These are phyloP conservation scores for Atherinosoma microstoma DNA, from an alignment of 2,797 vertebrate species.

Conservation along the genomic window DNA sequence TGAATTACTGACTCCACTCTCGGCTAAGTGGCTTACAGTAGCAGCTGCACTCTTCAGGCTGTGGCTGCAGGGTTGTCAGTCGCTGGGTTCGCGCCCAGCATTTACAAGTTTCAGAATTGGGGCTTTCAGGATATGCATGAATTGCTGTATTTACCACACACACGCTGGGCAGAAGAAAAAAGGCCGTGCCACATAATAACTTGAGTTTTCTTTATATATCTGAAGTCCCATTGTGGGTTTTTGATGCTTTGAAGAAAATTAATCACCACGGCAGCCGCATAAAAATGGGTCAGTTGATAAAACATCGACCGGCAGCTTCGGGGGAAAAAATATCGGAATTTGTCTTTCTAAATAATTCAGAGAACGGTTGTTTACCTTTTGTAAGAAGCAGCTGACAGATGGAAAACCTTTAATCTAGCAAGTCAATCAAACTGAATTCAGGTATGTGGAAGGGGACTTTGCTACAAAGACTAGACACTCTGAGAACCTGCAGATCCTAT, in stretches of 20 bases:
- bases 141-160: slow-evolving; percentile 7
- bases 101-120: not conserved
- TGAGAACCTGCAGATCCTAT: slow-evolving; percentile 4
- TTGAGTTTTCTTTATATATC: slow-evolving; percentile 8
- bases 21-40: slow-evolving; percentile 40
- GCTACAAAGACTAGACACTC: slow-evolving; percentile 5
- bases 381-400: slow-evolving; percentile 42
- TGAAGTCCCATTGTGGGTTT: slow-evolving; percentile 24
- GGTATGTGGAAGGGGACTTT: not conserved
- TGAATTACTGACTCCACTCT: slow-evolving; percentile 43
- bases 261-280: slow-evolving; percentile 25
- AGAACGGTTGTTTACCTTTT: slow-evolving; percentile 5
- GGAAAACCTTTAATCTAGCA: slow-evolving; percentile 41
- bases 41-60: slow-evolving; percentile 17
- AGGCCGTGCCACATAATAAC: not conserved
- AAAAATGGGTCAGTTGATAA: slow-evolving; percentile 53
- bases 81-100: not conserved
- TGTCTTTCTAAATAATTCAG: slow-evolving; percentile 36
- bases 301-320: slow-evolving; percentile 32
- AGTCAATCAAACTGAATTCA: slow-evolving; percentile 31
- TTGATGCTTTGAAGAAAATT: slow-evolving; percentile 45
- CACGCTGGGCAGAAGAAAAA: not conserved
- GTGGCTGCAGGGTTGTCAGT: not conserved
- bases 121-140: slow-evolving; percentile 5
- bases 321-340: slow-evolving; percentile 42